These are phyloP conservation scores for Montipora sp. DNA, from an alignment of 64 coral and sea anemone genomes.

Conservation along the genomic window DNA sequence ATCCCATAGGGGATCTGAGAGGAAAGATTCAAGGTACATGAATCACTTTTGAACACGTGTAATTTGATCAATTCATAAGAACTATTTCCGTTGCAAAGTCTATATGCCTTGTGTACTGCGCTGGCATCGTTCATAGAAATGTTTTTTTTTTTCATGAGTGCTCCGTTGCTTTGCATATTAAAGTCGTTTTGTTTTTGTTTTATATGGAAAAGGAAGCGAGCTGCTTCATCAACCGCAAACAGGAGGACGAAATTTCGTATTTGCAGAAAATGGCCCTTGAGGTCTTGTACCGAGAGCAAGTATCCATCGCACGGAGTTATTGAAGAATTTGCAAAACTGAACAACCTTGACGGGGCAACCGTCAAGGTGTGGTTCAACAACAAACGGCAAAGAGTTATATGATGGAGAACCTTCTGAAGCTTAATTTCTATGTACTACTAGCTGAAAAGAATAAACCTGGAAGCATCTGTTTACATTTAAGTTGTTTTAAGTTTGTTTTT, in stretches of 20 bases:
- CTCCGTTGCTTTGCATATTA: background rate
- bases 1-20: no score
- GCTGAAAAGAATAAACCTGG: no score
- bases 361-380: constrained; percentile 11
- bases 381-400: background rate
- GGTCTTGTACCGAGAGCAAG: background rate
- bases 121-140: background rate
- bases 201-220: background rate
- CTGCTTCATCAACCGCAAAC: background rate
- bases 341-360: constrained; percentile 33
- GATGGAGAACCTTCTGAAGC: no score
- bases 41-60: no score
- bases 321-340: background rate
- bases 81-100: constrained; percentile 17
- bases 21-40: no score
- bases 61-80: constrained; percentile 7
- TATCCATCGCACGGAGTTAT: background rate
- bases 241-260: background rate
- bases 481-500: no score
- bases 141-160: background rate
- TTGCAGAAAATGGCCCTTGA: constrained; percentile 19
- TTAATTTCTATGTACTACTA: no score
- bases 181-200: background rate
- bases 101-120: background rate
- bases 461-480: no score